Evolutionary conservation across 2,797 vertebrate species (phyloP).

Genomic region (Platyrinchus mystaceus): DNA sequence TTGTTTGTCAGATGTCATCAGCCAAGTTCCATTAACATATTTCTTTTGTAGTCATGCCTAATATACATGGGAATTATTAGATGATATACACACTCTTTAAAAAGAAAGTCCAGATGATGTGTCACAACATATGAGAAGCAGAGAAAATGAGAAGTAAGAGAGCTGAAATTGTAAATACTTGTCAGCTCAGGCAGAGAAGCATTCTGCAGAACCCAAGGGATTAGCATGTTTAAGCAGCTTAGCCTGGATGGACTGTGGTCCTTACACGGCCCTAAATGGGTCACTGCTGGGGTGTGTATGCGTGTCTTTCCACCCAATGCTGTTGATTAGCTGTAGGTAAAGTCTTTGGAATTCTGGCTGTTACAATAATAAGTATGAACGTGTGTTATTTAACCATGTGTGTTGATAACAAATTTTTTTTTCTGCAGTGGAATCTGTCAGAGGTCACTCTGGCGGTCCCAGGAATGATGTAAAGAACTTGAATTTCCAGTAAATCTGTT

Average conservation of each 20-base stretch:
- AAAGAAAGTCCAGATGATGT: background rate
- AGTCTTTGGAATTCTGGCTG: background rate
- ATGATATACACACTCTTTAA: background rate
- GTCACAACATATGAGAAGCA: background rate
- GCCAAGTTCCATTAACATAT: background rate
- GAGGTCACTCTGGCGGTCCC: background rate
- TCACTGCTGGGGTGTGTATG: constrained; percentile 1
- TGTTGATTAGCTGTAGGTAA: background rate
- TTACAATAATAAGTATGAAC: background rate
- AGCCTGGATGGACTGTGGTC: constrained; percentile 27
- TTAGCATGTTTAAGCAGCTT: constrained; percentile 62
- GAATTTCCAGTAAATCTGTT: background rate
- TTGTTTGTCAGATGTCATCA: background rate
- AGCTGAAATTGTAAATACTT: constrained; percentile 24
- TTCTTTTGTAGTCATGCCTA: background rate
- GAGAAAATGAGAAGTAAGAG: background rate
- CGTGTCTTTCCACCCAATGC: background rate
- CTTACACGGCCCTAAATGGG: constrained; percentile 30
- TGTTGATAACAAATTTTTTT: background rate
- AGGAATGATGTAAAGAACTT: background rate
- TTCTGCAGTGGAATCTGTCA: background rate
- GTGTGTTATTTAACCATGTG: background rate
- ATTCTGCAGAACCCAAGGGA: constrained; percentile 30
- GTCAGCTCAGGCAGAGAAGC: background rate
- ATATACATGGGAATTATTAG: background rate